phyloP scores from a whole-genome alignment of 2,113 vertebrate genomes.

The Gnathonemus echidnorhynchus region DNA sequence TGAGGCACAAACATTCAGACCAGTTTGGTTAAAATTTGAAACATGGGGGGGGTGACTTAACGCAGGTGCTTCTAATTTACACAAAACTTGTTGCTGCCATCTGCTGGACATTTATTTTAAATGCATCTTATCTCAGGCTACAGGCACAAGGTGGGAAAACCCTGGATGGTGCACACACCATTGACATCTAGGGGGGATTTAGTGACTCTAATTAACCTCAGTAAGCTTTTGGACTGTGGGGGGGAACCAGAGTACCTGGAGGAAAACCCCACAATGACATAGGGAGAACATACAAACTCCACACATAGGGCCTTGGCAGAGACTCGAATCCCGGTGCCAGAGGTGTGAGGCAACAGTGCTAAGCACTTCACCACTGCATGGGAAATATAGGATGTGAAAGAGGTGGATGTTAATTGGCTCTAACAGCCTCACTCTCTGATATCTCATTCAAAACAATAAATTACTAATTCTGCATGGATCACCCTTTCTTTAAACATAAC shows the following conservation, averaged over 20 bases:
- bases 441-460: background rate
- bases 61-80: background rate
- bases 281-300: background rate
- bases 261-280: background rate
- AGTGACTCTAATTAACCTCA: background rate
- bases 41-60: background rate
- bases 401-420: background rate
- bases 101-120: background rate
- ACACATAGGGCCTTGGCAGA: background rate
- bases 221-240: background rate
- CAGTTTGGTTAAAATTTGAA: background rate
- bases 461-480: too few relatives aligned
- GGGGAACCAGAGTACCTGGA: background rate
- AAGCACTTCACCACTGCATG: background rate
- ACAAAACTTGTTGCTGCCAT: background rate
- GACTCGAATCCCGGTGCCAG: background rate
- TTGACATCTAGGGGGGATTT: background rate
- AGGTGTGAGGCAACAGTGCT: background rate
- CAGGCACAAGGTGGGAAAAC: background rate
- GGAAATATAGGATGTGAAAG: background rate
- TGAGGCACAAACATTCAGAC: background rate
- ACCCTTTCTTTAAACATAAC: too few relatives aligned
- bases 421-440: background rate
- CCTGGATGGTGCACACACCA: background rate
- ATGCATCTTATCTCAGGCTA: background rate